Evolutionary conservation across 2,888 invertebrate species (phyloP).

Genomic region (Neoitamus cyanurus): DNA sequence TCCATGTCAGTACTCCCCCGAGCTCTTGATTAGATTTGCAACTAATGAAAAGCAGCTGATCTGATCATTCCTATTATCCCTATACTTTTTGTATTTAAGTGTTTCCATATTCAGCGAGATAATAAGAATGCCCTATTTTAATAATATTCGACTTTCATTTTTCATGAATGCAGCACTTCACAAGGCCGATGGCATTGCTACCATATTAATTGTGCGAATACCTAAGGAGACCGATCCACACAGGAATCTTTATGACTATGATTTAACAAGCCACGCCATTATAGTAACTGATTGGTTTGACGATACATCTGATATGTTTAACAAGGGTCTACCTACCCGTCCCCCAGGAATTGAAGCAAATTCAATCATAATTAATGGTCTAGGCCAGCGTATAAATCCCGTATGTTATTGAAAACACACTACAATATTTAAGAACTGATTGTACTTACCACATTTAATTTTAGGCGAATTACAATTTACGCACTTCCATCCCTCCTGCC

Average conservation of each 20-base stretch:
- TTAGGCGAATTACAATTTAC: slow-evolving; percentile 2
- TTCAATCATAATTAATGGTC: slow-evolving; percentile 60
- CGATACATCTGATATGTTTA: slow-evolving; percentile 66
- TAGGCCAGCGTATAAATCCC: slow-evolving; percentile 57
- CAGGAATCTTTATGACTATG: slow-evolving; percentile 76
- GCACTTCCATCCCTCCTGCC: slow-evolving; percentile 55
- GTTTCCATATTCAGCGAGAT: not conserved
- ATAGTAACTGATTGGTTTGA: slow-evolving; percentile 84
- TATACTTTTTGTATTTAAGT: not conserved
- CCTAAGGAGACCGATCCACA: slow-evolving; percentile 73
- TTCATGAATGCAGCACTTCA: slow-evolving; percentile 71
- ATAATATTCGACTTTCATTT: not conserved
- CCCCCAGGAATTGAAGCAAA: slow-evolving; percentile 56
- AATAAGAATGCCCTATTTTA: not conserved
- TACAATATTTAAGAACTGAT: not conserved
- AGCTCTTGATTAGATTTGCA: not conserved
- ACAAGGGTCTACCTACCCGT: slow-evolving; percentile 57
- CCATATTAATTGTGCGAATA: slow-evolving; percentile 77
- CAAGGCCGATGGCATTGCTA: slow-evolving; percentile 83
- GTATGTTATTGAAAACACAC: slow-evolving; percentile 50
- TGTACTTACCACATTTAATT: not conserved
- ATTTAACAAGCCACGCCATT: slow-evolving; percentile 76
- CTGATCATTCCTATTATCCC: not conserved
- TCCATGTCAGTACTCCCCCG: not conserved
- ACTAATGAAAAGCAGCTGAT: not conserved